Evolutionary conservation across 2,797 vertebrate species (phyloP).

Genomic region (Columba guinea): DNA sequence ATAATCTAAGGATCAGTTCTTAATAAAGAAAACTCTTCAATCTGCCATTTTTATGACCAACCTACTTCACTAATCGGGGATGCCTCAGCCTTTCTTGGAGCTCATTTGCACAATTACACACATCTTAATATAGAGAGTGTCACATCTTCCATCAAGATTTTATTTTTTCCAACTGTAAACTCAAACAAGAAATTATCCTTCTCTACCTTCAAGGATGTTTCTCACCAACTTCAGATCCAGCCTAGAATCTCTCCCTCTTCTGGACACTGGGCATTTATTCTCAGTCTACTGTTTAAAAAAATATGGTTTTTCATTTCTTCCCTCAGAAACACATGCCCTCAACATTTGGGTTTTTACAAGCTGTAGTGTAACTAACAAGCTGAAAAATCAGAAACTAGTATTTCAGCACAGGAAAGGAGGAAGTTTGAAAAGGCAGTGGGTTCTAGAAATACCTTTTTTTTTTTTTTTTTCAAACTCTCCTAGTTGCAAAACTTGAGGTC

Average conservation of each 20-base stretch:
- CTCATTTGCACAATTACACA: neutral
- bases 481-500: neutral
- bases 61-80: fast-evolving
- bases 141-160: neutral
- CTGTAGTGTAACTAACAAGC: neutral
- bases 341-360: neutral
- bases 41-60: neutral
- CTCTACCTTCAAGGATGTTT: neutral
- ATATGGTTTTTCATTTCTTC: neutral
- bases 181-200: neutral
- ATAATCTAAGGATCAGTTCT: neutral
- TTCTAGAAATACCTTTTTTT: neutral
- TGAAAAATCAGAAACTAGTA: neutral
- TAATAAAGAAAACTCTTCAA: neutral
- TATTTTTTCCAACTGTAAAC: neutral
- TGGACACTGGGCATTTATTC: neutral
- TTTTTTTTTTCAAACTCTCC: neutral
- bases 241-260: neutral
- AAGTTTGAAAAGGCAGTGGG: neutral
- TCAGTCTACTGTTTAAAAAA: neutral
- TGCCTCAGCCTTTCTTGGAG: neutral
- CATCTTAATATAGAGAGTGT: neutral
- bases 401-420: neutral
- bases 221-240: neutral
- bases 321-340: neutral